These are phyloP conservation scores for Emydura subglobosa DNA, from an alignment of 2,113 vertebrate species.

Conservation along the genomic window DNA sequence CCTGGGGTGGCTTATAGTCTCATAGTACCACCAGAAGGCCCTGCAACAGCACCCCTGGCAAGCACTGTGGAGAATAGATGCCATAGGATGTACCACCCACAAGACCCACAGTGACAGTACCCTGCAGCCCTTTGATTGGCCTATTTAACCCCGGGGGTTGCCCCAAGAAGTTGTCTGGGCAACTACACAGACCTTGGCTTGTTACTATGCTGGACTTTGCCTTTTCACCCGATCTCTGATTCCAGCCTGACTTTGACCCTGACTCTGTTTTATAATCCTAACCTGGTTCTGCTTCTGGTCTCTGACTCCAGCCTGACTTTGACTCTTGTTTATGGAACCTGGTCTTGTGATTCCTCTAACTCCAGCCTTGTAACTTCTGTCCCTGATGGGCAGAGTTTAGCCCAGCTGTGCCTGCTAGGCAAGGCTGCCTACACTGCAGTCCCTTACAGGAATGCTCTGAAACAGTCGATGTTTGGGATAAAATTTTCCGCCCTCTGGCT, in stretches of 20 bases:
- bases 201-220: background rate
- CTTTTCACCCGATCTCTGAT: background rate
- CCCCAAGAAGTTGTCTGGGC: background rate
- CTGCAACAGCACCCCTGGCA: too few relatives aligned
- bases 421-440: background rate
- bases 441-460: background rate
- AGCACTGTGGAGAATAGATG: background rate
- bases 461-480: background rate
- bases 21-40: background rate
- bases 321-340: background rate
- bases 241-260: background rate
- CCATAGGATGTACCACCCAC: background rate
- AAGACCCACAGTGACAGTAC: background rate
- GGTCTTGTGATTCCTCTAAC: background rate
- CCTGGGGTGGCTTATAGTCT: background rate
- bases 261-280: background rate
- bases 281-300: background rate
- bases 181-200: background rate
- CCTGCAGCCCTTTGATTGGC: background rate
- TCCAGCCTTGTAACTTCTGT: background rate
- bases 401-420: background rate
- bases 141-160: background rate
- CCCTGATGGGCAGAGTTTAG: background rate
- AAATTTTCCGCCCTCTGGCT: background rate
- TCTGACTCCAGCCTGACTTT: background rate